Conservation (phyloP, 2,797 vertebrate species). For the Xiphophorus birchmanni region DNA sequence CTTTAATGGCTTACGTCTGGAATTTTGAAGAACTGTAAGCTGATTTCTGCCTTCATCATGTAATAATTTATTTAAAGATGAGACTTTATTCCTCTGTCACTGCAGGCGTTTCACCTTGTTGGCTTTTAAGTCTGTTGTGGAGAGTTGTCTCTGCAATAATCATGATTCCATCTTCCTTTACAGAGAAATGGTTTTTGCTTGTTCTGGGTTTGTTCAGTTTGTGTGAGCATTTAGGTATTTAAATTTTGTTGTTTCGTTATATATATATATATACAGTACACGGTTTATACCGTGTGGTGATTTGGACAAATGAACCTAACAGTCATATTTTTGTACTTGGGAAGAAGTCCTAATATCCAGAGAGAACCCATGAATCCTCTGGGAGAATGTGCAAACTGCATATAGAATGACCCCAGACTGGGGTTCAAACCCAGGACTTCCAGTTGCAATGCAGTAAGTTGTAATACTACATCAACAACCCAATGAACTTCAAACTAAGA, state of each 20-base stretch:
- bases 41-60: slow-evolving; percentile 11
- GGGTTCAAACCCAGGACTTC: too few relatives aligned
- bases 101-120: neutral
- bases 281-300: too few relatives aligned
- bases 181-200: neutral
- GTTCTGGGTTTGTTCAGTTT: neutral
- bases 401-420: too few relatives aligned
- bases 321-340: neutral
- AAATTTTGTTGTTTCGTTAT: neutral
- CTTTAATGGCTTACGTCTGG: slow-evolving; percentile 70
- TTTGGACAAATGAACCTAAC: too few relatives aligned
- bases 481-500: too few relatives aligned
- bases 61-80: neutral
- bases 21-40: slow-evolving; percentile 61
- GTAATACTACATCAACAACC: too few relatives aligned
- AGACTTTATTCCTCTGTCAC: neutral
- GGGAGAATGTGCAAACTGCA: too few relatives aligned
- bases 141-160: neutral
- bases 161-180: neutral
- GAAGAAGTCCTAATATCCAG: neutral
- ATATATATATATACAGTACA: too few relatives aligned
- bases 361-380: neutral
- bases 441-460: too few relatives aligned
- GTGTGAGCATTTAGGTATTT: neutral
- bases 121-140: neutral